Base-by-base conservation (phyloP, 2,113 vertebrate species). In the Dryoscopus gambensis region DNA sequence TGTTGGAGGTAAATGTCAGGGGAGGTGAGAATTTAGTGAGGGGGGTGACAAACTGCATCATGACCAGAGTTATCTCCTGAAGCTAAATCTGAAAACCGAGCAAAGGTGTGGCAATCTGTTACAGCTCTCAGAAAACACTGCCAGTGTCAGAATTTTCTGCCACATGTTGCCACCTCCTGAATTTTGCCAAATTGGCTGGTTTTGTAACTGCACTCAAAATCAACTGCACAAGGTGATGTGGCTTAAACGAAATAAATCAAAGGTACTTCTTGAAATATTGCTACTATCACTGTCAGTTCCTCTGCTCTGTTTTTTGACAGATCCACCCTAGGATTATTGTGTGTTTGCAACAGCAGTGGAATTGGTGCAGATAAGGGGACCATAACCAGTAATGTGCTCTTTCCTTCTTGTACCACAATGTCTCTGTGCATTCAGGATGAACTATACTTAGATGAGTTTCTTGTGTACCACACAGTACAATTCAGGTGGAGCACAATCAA, bases 301-400 rank as follows among this genome's bases (percentile, higher is more conserved):
- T 69, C 35, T 57, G 44, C n/a, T 89, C 25, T 60, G 33, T 10
- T 69, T 87, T 81, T 68, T 71, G 80, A 57, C 37, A 74, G 39
- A 68, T 33, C 6, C 7, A 14, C 21, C 2, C 86, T 31, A 64
- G 11, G 9, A 55, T 39, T 87, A 25, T 60, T 75, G 14, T 60
- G 16, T 68, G 53, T 57, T 71, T 85, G 33, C 23, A 90, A 9
- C 31, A 60, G 47, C 52, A 59, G 39, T 39, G 27, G 55, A 42
- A 77, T 16, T 91, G 59, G 18, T 78, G 53, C 30, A 39, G 40
- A 5, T 55, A 11, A 79, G 44, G 67, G 33, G 87, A 35, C 18
- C 19, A 2, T 22, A 71, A 44, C 3, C 6, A 47, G 35, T 24
- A 42, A 21, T 0, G 0, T 31, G 50, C 10, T 63, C n/a, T 57